phyloP scores from a whole-genome alignment of 2,888 invertebrate genomes.

The Dorcus parallelipipedus region DNA sequence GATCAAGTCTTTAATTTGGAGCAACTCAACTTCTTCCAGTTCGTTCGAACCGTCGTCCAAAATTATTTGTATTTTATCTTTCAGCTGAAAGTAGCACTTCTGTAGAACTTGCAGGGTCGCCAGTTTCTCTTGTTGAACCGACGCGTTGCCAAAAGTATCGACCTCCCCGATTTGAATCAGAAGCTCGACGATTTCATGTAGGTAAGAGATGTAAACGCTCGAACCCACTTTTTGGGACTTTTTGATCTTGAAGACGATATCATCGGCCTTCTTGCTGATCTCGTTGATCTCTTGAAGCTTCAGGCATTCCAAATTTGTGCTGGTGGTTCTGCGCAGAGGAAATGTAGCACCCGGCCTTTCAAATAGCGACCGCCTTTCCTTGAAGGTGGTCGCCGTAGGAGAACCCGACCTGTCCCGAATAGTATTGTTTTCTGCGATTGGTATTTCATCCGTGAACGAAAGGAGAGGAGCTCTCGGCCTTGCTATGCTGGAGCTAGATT shows the following conservation, averaged over 20 bases:
- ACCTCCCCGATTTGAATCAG: slow-evolving; percentile 12
- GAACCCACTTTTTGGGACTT: not conserved
- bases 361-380: slow-evolving; percentile 10
- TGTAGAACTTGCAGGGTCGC: slow-evolving; percentile 9
- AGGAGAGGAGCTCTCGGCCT: slow-evolving; percentile 1
- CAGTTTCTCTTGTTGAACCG: slow-evolving; percentile 12
- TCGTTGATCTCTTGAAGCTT: slow-evolving; percentile 13
- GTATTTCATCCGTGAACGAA: not conserved
- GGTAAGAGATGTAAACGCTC: not conserved
- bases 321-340: not conserved
- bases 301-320: slow-evolving; percentile 10
- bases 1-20: no score
- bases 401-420: not conserved
- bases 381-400: slow-evolving; percentile 1
- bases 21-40: no score
- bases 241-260: slow-evolving; percentile 1
- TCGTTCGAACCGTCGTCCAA: not conserved
- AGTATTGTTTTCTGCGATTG: not conserved
- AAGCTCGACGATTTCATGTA: slow-evolving; percentile 9
- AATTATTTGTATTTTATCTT: slow-evolving; percentile 2
- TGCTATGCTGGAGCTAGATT: slow-evolving; percentile 8
- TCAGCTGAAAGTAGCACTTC: slow-evolving; percentile 7
- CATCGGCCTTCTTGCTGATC: not conserved
- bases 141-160: slow-evolving; percentile 2
- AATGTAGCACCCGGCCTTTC: slow-evolving; percentile 2